Percentiles rank a stretch among this genome's conserved stretches.
Conservation (phyloP, 1,140 invertebrate genomes). For the Heliconius hewitsoni region DNA sequence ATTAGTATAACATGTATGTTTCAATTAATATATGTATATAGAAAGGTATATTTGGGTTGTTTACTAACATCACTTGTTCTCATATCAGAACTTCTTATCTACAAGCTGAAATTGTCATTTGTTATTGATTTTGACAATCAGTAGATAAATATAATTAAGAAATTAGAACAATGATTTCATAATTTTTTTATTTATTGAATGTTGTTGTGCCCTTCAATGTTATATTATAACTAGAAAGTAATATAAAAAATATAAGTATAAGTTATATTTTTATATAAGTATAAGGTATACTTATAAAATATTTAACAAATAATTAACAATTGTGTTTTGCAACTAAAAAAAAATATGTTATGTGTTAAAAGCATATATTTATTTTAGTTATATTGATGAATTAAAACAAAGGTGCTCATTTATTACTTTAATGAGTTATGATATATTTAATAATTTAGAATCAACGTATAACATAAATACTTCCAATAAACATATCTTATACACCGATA, state of each 20-base stretch:
- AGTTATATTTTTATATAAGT: too few relatives aligned
- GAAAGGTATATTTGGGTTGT: not conserved
- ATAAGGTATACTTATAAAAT: too few relatives aligned
- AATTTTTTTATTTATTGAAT: not conserved
- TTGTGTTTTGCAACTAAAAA: too few relatives aligned
- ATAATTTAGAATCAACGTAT: not conserved
- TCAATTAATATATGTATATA: not conserved
- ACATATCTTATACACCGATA: not conserved
- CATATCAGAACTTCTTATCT: not conserved
- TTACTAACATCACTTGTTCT: conserved; percentile 3
- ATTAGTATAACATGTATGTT: too few relatives aligned
- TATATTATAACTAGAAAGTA: not conserved
- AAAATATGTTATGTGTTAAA: not conserved
- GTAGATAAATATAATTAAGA: conserved; percentile 18
- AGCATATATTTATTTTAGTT: not conserved
- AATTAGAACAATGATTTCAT: not conserved
- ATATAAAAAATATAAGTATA: too few relatives aligned
- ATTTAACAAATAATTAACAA: too few relatives aligned
- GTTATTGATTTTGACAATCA: conserved; percentile 16
- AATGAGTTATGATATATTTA: not conserved
- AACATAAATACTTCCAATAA: not conserved
- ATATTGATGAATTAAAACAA: not conserved
- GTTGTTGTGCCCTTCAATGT: not conserved
- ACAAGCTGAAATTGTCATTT: not conserved
- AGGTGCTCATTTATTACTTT: not conserved